These are phyloP conservation scores for Heliconius eleuchia DNA, from an alignment of 1,140 invertebrate species.

Conservation along the genomic window DNA sequence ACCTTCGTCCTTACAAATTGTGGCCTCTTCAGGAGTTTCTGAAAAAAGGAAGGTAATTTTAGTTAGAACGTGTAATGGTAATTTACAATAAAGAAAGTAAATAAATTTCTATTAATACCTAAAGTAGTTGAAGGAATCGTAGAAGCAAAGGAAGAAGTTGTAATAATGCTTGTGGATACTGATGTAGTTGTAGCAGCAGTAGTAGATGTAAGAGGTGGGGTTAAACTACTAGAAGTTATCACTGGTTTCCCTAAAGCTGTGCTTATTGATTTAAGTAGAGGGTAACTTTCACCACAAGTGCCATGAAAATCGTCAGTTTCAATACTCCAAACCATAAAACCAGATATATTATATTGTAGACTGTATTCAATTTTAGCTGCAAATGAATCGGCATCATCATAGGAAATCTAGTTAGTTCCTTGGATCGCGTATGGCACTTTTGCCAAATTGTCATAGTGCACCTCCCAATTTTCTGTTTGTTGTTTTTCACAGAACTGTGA, in stretches of 20 bases:
- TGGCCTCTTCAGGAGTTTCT: not conserved
- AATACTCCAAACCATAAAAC: conserved; percentile 88
- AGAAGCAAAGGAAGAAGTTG: not conserved
- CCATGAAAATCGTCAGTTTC: conserved; percentile 88
- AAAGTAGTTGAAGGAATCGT: not conserved
- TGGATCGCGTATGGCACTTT: conserved; percentile 82
- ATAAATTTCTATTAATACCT: not conserved
- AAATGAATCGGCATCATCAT: conserved; percentile 84
- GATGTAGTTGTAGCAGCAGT: not conserved
- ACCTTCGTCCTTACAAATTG: conserved; percentile 15
- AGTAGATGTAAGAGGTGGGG: not conserved
- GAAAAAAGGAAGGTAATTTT: not conserved
- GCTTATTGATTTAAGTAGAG: conserved; percentile 52
- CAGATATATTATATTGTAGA: conserved; percentile 80
- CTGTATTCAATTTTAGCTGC: conserved; percentile 82
- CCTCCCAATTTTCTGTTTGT: conserved; percentile 55
- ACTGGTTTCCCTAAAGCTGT: conserved; percentile 46
- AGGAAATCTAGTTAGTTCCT: conserved; percentile 88
- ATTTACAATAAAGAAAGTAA: too few species aligned
- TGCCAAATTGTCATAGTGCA: conserved; percentile 47
- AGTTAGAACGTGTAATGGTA: too few species aligned
- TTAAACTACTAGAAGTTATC: conserved; percentile 25
- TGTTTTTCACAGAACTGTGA: conserved; percentile 61
- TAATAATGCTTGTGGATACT: not conserved
- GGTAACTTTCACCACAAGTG: conserved; percentile 80